A percentile compares a stretch with the other conserved stretches of the same genome.
phyloP scores from a whole-genome alignment of 2,797 vertebrate genomes.

The Cheirogaleus major region DNA sequence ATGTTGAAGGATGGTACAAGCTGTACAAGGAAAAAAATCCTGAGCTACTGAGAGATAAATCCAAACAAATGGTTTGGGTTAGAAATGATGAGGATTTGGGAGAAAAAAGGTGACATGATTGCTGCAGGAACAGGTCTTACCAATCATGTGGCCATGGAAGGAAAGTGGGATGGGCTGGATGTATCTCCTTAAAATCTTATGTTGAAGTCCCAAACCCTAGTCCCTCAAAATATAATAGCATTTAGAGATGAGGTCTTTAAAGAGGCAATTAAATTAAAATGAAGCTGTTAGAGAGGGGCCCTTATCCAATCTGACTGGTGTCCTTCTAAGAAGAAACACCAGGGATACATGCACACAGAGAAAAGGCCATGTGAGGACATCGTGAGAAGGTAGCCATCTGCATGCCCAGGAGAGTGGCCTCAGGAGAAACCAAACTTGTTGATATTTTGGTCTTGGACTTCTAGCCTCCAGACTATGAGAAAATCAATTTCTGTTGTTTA shows the following conservation, averaged over 20 bases:
- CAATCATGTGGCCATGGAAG: not conserved
- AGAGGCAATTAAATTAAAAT: not conserved
- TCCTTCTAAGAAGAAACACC: not conserved
- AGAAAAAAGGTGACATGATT: not conserved
- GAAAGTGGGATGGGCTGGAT: not conserved
- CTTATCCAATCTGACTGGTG: not conserved
- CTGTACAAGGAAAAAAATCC: not conserved
- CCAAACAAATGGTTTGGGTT: not conserved
- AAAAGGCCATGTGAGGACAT: not conserved
- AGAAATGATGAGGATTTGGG: not conserved
- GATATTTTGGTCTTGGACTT: not conserved
- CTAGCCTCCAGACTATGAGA: not conserved
- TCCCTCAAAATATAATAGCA: not conserved
- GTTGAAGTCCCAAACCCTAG: not conserved
- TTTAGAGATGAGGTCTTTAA: not conserved
- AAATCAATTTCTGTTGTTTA: not conserved
- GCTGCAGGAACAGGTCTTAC: not conserved
- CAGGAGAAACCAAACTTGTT: not conserved
- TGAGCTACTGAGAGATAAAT: not conserved
- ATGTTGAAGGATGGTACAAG: not conserved
- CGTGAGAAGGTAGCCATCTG: not conserved
- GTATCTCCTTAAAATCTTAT: not conserved
- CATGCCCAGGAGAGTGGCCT: not conserved
- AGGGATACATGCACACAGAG: not conserved
- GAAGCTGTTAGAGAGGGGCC: not conserved